Evolutionary conservation across 2,888 invertebrate species (phyloP).

Genomic region (Euclidia mi): DNA sequence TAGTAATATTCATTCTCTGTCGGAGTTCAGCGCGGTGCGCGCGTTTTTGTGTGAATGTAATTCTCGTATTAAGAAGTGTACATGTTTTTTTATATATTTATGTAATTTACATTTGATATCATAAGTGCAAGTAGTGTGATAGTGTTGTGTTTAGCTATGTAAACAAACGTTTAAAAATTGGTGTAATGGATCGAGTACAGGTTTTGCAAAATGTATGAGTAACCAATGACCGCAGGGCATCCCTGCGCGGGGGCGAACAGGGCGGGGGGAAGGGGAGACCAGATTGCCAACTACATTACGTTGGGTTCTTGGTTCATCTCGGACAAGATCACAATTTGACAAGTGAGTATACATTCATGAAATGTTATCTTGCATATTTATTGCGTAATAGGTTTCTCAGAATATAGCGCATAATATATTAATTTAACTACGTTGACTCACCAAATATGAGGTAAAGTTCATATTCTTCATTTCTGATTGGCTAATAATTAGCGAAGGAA

Average conservation of each 20-base stretch:
- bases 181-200: slow-evolving; percentile 73
- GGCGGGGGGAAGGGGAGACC: slow-evolving; percentile 69
- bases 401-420: slow-evolving; percentile 1
- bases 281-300: slow-evolving; percentile 62
- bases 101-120: slow-evolving; percentile 44
- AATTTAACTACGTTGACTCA: slow-evolving; percentile 17
- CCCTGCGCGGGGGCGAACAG: slow-evolving; percentile 69
- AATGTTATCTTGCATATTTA: slow-evolving; percentile 16
- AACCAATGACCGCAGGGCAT: slow-evolving; percentile 83
- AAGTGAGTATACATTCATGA: slow-evolving; percentile 60
- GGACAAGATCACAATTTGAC: slow-evolving; percentile 63
- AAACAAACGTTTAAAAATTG: slow-evolving; percentile 66
- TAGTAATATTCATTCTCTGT: slow-evolving; percentile 75
- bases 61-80: slow-evolving; percentile 51
- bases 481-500: slow-evolving; percentile 34
- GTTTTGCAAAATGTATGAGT: slow-evolving; percentile 82
- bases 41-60: slow-evolving; percentile 61
- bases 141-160: slow-evolving; percentile 69
- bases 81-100: slow-evolving; percentile 45
- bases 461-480: slow-evolving; percentile 30
- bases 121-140: slow-evolving; percentile 53
- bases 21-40: slow-evolving; percentile 71
- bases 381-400: slow-evolving; percentile 17
- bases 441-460: slow-evolving; percentile 24
- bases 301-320: slow-evolving; percentile 61